Evolutionary conservation across 64 coral and sea anemone species (phyloP), one percentile per base, ranked within the genome.

Genomic region (Stichodactyla helianthus): DNA sequence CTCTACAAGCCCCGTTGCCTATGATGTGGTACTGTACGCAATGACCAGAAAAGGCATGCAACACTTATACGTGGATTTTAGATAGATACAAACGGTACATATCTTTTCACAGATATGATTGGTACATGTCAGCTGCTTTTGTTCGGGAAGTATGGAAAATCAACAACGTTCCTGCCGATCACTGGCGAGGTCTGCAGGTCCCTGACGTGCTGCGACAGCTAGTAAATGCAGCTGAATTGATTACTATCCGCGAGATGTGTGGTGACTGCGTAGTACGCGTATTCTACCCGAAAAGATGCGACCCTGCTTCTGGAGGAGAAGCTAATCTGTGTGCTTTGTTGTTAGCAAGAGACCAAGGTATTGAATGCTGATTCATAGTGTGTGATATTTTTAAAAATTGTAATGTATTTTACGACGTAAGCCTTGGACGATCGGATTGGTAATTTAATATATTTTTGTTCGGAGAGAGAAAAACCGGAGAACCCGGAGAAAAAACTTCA

Each of bases 111-210:
- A 89, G 88, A 12, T 27, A 74, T 57, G 81, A 78, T 28, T 89
- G 80, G 88, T 89, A 55, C 74, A 54, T 82, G 51, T 71, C 56
- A 18, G 9, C 79, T 78, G 54, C 54, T n/a, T 79, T 90, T 77
- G 88, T 60, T 59, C 60, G 57, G 13, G 19, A 55, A 8, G 11
- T 89, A 54, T 89, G 88, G 88, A 89, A 52, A 35, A 63, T 44
- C 16, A 6, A 89, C 7, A 65, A 26, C 13, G n/a, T 71, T 18
- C 80, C 88, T 19, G 88, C 64, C 57, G 81, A 89, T 67, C 61
- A 89, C 82, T 89, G 88, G 88, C 82, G 80, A 70, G 63, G 79
- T 25, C 52, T 89, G 28, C 81, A 74, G 16, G 10, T 89, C 10
- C 81, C 52, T 18, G 25, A 31, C 25, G 81, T 89, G 10, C 50